A percentile compares a stretch with the other conserved stretches of the same genome.
Evolutionary conservation across 2,113 vertebrate species (phyloP).

Genomic region (Tursiops truncatus): DNA sequence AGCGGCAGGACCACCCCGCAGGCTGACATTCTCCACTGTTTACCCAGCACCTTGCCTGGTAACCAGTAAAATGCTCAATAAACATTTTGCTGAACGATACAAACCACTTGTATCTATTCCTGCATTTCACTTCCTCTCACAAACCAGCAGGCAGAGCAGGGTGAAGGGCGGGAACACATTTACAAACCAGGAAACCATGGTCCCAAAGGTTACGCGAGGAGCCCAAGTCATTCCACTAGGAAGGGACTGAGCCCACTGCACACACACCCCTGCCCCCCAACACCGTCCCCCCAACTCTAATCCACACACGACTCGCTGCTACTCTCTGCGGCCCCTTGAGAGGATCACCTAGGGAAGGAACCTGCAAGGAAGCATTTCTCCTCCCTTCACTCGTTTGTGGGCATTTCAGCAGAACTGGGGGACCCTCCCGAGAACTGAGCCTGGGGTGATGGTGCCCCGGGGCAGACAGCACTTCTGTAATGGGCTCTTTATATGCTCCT

Average conservation of each 20-base stretch:
- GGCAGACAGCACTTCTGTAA: neutral
- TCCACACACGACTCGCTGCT: neutral
- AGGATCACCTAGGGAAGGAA: neutral
- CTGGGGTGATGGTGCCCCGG: fast-evolving
- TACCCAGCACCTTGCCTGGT: neutral
- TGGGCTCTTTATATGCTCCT: neutral
- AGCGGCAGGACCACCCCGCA: fast-evolving
- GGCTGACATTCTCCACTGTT: neutral
- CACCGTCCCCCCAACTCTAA: neutral
- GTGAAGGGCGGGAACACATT: neutral
- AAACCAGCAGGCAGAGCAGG: neutral
- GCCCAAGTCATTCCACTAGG: neutral
- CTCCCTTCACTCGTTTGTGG: neutral
- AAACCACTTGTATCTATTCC: neutral
- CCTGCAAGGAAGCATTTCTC: neutral
- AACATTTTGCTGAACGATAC: fast-evolving
- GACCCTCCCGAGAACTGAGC: neutral
- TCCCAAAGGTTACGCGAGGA: neutral
- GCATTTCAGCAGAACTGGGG: neutral
- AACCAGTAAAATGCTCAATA: no score
- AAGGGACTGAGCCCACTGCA: neutral
- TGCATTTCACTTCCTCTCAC: neutral
- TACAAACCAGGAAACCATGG: neutral
- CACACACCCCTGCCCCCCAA: neutral
- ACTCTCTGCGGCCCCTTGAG: neutral